These are phyloP conservation scores for Proteles cristata DNA, from an alignment of 2,113 vertebrate genomes.

Conservation along the genomic window DNA sequence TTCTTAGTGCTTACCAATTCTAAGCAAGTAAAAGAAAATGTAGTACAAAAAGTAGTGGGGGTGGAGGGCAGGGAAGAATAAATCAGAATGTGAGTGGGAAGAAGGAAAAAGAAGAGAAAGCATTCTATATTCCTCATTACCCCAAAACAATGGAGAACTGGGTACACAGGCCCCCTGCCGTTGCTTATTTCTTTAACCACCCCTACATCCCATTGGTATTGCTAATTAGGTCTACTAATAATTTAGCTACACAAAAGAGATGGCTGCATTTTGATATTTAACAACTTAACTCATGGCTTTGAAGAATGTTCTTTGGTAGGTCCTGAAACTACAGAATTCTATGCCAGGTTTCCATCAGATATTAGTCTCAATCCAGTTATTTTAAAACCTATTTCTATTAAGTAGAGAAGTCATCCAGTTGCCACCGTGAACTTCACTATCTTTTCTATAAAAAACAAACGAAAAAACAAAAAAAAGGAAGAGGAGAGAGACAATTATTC, in stretches of 20 bases:
- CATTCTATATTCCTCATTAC: background rate
- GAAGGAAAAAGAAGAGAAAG: background rate
- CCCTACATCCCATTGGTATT: background rate
- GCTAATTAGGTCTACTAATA: background rate
- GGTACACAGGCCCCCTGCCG: background rate
- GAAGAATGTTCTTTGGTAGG: background rate
- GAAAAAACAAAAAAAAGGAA: background rate
- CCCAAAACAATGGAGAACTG: background rate
- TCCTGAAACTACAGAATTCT: background rate
- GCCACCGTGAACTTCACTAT: background rate
- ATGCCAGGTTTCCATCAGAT: background rate
- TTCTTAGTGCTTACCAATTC: background rate
- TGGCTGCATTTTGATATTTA: background rate
- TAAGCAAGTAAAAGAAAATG: background rate
- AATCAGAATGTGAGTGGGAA: background rate
- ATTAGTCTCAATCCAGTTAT: background rate
- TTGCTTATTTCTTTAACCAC: background rate
- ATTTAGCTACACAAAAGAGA: background rate
- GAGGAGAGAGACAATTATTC: background rate
- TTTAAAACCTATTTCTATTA: background rate
- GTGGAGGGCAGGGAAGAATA: background rate
- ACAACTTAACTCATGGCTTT: background rate
- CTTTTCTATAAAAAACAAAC: background rate
- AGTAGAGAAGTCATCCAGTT: background rate
- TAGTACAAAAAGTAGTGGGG: background rate